A percentile compares a stretch with the other conserved stretches of the same genome.
Conservation (phyloP, 2,888 invertebrate species). For the Coelopa pilipes region DNA sequence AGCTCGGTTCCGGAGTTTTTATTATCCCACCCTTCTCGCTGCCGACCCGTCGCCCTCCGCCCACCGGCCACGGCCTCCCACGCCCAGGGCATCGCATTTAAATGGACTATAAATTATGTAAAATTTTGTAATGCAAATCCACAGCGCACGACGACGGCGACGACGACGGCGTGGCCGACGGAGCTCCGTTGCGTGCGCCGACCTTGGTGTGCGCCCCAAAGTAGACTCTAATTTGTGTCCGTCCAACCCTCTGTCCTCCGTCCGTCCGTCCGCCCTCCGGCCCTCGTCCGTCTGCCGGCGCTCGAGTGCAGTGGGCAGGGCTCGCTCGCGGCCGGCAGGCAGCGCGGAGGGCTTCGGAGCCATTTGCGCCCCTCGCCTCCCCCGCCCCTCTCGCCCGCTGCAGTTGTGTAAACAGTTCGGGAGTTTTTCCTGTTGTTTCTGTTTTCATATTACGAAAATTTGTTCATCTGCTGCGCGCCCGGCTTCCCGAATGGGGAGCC, state of each 20-base stretch:
- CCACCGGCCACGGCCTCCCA: background rate
- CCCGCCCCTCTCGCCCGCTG: background rate
- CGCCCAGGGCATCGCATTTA: constrained; percentile 34
- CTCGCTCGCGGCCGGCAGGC: background rate
- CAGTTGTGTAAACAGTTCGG: background rate
- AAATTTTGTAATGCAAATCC: constrained; percentile 40
- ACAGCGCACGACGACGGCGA: background rate
- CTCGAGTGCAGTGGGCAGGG: background rate
- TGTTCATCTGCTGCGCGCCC: constrained; percentile 24
- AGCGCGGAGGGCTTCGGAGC: too few relatives aligned
- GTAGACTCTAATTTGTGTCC: background rate
- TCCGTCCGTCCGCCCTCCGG: too few relatives aligned
- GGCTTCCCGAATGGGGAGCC: background rate
- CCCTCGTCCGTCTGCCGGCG: too few relatives aligned
- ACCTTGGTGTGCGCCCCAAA: background rate
- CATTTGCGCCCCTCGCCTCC: too few relatives aligned
- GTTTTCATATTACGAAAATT: constrained; percentile 16
- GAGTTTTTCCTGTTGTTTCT: background rate
- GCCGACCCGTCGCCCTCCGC: too few relatives aligned
- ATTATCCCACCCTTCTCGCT: background rate
- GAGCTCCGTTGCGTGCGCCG: too few relatives aligned
- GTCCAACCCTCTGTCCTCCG: too few relatives aligned
- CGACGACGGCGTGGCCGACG: background rate
- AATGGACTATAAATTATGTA: constrained; percentile 40
- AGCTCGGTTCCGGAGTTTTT: background rate